These are phyloP conservation scores for Megathymus violae DNA, from an alignment of 1,140 invertebrate genomes.

Conservation along the genomic window DNA sequence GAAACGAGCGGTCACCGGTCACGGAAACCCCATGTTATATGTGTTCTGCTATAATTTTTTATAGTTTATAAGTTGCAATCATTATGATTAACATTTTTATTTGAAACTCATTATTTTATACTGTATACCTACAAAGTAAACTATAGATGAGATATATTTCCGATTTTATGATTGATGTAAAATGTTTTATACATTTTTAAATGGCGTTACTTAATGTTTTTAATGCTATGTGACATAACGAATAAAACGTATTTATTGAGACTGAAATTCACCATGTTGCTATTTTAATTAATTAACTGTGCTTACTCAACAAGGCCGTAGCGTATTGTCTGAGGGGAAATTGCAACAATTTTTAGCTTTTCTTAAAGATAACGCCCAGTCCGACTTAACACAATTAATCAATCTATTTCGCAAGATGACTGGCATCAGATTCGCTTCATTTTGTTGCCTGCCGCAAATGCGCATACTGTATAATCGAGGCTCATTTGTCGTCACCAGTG, in stretches of 20 bases:
- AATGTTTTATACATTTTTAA: too few species aligned
- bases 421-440: conserved; percentile 26
- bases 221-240: not conserved
- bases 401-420: conserved; percentile 24
- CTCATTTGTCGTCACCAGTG: conserved; percentile 30
- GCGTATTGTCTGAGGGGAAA: not conserved
- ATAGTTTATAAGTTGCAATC: too few species aligned
- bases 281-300: conserved; percentile 25
- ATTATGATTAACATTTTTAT: too few species aligned
- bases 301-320: conserved; percentile 18
- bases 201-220: not conserved
- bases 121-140: too few species aligned
- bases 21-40: not conserved
- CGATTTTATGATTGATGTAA: too few species aligned
- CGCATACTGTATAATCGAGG: conserved; percentile 20
- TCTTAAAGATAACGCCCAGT: conserved; percentile 5
- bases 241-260: not conserved
- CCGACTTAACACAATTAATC: conserved; percentile 17
- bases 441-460: conserved; percentile 3
- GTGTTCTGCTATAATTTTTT: not conserved
- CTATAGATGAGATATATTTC: too few species aligned
- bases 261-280: conserved; percentile 16
- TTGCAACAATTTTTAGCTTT: conserved; percentile 6
- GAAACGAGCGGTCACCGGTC: conserved; percentile 21
- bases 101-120: too few species aligned